Base-by-base conservation (phyloP, 1,140 invertebrate genomes). In the Bilobella aurantiaca region DNA sequence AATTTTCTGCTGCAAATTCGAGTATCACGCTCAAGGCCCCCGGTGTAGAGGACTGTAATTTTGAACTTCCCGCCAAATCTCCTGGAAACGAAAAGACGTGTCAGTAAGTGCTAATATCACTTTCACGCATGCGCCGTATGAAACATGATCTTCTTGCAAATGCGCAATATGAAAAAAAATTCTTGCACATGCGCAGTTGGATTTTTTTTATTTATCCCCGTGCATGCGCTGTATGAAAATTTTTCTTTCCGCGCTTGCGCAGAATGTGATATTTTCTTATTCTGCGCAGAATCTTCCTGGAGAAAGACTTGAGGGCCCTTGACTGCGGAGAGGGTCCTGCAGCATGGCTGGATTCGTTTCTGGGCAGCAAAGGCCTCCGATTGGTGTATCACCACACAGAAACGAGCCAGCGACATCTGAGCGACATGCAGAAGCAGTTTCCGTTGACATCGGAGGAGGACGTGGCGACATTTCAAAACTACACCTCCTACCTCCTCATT, bases 321-420 rank as follows among this genome's bases (percentile, higher is more conserved):
- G 77, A 78, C 64, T 77, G 75, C 68, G 77, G 77, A 1, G 69
- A 75, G 30, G 70, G 73, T 25, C 76, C 74, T 27, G 70, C 74
- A 1, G 58, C 70, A 1, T 78, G 76, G 76, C 58, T 78, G 27
- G 67, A 66, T 28, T 67, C 58, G 14, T 76, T 68, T 58, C 69
- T 77, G 25, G 69, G 67, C 2, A 59, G 66, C 25, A 58, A 63
- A 25, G 71, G 69, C 0, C 30, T 76, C 1, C 64, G 73, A 8
- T 56, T 78, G 2, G 71, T 75, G 18, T 75, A 73, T 59, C 75
- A 74, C 66, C 65, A 64, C 67, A 65, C 49, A 62, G 68, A 65
- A 32, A 69, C 58, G 69, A 75, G 37, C 25, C 66, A 47, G 75
- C 73, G 76, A 57, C 69, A 12, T 65, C 72, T 65, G 21, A 34